phyloP scores from a whole-genome alignment of 2,113 vertebrate species.

The Petroica traversi region DNA sequence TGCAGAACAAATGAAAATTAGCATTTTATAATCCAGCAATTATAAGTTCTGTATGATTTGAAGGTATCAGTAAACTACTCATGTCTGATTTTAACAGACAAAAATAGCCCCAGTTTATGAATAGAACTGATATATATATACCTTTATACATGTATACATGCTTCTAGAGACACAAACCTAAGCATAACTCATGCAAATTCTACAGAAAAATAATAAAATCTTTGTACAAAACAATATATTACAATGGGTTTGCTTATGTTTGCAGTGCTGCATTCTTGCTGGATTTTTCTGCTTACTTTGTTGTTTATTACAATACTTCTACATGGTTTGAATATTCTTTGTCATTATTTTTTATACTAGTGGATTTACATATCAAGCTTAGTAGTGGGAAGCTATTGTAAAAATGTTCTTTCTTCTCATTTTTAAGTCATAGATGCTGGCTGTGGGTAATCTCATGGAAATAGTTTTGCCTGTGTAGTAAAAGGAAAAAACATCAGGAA shows the following conservation, averaged over 20 bases:
- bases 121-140: background rate
- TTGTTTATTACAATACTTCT: background rate
- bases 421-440: background rate
- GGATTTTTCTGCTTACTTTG: background rate
- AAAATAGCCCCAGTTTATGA: background rate
- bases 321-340: background rate
- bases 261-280: background rate
- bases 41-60: background rate
- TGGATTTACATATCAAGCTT: background rate
- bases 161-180: background rate
- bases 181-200: background rate
- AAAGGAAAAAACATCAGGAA: background rate
- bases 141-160: background rate
- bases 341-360: background rate
- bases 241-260: background rate
- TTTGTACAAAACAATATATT: background rate
- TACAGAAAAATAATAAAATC: background rate
- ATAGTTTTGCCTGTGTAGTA: background rate
- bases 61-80: background rate
- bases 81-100: background rate
- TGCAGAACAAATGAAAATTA: background rate
- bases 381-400: background rate
- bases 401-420: background rate
- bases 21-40: background rate
- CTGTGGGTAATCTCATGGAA: background rate